Conservation (phyloP, 2,113 vertebrate genomes). For the Phainopepla nitens region DNA sequence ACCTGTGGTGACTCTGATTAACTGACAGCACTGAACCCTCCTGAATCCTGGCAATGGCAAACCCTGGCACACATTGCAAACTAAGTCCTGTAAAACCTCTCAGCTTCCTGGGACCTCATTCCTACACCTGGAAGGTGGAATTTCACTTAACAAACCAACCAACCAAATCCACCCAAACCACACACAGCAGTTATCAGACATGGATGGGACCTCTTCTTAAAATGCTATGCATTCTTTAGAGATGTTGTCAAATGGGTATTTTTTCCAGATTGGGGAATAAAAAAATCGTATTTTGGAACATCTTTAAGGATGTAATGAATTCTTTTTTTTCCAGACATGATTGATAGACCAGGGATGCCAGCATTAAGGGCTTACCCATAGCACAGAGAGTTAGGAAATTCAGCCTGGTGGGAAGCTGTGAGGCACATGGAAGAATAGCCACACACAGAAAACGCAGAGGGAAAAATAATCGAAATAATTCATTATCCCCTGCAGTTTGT, state of each 20-base stretch:
- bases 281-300: background rate
- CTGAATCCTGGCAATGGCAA: background rate
- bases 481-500: background rate
- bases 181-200: background rate
- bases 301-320: background rate
- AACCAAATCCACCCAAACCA: background rate
- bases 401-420: background rate
- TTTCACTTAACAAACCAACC: background rate
- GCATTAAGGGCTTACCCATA: background rate
- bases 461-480: background rate
- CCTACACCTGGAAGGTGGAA: background rate
- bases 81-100: background rate
- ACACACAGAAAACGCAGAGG: background rate
- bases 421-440: background rate
- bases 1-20: background rate
- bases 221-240: background rate
- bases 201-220: background rate
- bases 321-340: background rate
- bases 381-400: background rate
- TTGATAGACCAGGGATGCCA: background rate
- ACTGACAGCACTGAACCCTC: background rate
- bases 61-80: background rate
- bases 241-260: background rate
- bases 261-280: background rate
- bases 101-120: background rate